phyloP scores from a whole-genome alignment of 2,888 invertebrate species.

The Thymelicus sylvestris region DNA sequence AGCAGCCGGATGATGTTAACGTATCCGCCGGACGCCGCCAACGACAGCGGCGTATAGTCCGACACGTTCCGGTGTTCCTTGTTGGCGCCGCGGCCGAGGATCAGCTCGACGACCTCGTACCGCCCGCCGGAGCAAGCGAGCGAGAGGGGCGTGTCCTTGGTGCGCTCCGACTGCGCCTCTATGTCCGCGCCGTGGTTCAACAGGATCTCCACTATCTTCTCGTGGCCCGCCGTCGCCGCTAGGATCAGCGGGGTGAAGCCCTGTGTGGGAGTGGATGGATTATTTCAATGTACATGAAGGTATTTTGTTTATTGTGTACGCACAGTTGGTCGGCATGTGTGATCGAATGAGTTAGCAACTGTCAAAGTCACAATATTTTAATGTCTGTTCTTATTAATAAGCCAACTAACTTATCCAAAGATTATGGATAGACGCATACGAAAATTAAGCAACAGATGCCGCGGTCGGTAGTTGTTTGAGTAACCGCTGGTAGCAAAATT shows the following conservation, averaged over 20 bases:
- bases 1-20: conserved; percentile 98
- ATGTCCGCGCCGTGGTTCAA: conserved; percentile 98
- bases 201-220: conserved; percentile 94
- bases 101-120: conserved; percentile 97
- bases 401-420: too few relatives aligned
- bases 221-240: conserved; percentile 96
- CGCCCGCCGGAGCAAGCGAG: conserved; percentile 98
- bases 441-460: too few relatives aligned
- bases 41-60: conserved; percentile 99
- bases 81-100: conserved; percentile 95
- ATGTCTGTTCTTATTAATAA: too few relatives aligned
- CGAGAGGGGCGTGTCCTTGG: conserved; percentile 99
- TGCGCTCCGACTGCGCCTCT: conserved; percentile 99
- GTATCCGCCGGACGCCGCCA: conserved; percentile 99
- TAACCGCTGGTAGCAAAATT: too few relatives aligned
- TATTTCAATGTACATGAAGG: too few relatives aligned
- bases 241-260: conserved; percentile 99
- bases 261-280: conserved; percentile 42
- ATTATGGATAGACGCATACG: too few relatives aligned
- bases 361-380: too few relatives aligned
- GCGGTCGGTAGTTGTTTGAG: too few relatives aligned
- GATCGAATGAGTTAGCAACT: too few relatives aligned
- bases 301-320: too few relatives aligned
- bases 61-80: conserved; percentile 99
- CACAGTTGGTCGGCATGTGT: too few relatives aligned